phyloP scores from a whole-genome alignment of 1,140 invertebrate genomes.

The Drosophila nigrodunni region DNA sequence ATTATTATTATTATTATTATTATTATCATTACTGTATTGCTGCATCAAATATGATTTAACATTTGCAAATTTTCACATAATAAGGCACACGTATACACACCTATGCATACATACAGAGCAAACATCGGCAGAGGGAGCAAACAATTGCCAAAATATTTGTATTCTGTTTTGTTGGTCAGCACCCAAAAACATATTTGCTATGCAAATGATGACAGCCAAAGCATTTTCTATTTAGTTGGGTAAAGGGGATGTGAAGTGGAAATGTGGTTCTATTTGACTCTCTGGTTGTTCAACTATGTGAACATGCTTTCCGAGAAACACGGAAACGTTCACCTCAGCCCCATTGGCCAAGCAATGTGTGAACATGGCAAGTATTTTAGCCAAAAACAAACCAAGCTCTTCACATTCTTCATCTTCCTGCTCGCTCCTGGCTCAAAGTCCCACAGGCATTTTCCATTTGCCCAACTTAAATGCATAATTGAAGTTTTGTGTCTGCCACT shows the following conservation, averaged over 20 bases:
- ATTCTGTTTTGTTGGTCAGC: conserved; percentile 14
- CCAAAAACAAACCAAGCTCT: conserved; percentile 25
- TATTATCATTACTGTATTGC: conserved; percentile 32
- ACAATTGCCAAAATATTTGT: conserved; percentile 42
- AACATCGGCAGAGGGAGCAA: not conserved
- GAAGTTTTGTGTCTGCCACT: conserved; percentile 30
- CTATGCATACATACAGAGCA: not conserved
- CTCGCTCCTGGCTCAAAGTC: not conserved
- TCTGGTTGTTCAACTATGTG: conserved; percentile 29
- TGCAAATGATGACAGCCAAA: conserved; percentile 49
- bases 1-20: conserved; percentile 25
- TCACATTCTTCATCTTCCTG: not conserved
- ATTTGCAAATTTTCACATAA: conserved; percentile 40
- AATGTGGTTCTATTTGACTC: not conserved
- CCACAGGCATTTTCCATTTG: conserved; percentile 4
- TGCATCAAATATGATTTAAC: conserved; percentile 3
- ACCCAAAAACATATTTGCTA: conserved; percentile 45
- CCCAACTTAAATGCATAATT: conserved; percentile 49
- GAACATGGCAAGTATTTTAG: conserved; percentile 47
- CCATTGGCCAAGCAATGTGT: conserved; percentile 16
- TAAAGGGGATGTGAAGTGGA: not conserved
- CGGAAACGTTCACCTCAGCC: conserved; percentile 5
- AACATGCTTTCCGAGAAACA: conserved; percentile 34
- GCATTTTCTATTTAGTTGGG: not conserved
- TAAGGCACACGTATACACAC: conserved; percentile 12